Evolutionary conservation across 1,140 invertebrate genomes (phyloP), one percentile per base, ranked within the genome.

Genomic region (Tachypleus tridentatus): DNA sequence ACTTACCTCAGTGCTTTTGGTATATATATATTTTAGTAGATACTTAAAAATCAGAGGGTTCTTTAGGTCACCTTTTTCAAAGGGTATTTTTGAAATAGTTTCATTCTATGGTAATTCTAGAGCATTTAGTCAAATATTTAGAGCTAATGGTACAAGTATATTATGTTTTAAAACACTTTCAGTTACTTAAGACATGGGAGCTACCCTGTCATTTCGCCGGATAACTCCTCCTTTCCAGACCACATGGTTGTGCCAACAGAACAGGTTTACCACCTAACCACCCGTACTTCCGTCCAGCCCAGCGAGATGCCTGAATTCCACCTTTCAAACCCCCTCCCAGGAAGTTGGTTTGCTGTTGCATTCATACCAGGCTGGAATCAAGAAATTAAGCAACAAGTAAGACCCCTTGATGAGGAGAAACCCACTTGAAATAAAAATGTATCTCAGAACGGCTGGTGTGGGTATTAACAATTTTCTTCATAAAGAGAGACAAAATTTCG

Each of bases 291-390:
- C 49, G 51, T 52, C 52, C 61, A 62, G 51, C 61, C 61, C 6
- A 62, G 51, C 5, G 61, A 62, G 49, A 62, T 62, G 61, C 29
- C 61, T n/a, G 61, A 62, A 49, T 62, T 62, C 49, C 61, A 57
- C 56, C 64, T 61, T 68, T 67, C 52, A 67, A 67, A 64, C 51
- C 88, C 88, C 0, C 75, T 81, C 5, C 81, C 87, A 0, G 88
- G 88, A 3, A 83, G 84, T 70, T 91, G 88, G 86, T 91, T 85
- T 76, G 85, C 83, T 0, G 81, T 87, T 48, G 85, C 85, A 4
- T 89, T 88, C 76, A 78, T 87, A 63, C 83, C 85, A 49, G 87
- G 79, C 65, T 79, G 77, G 78, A 79, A 82, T 72, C 74, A 81
- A 60, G 76, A 78, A 65, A 76, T 83, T 57, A 76, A 80, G 69